Base-by-base conservation (phyloP, 1,140 invertebrate species). In the Diuraphis noxia region DNA sequence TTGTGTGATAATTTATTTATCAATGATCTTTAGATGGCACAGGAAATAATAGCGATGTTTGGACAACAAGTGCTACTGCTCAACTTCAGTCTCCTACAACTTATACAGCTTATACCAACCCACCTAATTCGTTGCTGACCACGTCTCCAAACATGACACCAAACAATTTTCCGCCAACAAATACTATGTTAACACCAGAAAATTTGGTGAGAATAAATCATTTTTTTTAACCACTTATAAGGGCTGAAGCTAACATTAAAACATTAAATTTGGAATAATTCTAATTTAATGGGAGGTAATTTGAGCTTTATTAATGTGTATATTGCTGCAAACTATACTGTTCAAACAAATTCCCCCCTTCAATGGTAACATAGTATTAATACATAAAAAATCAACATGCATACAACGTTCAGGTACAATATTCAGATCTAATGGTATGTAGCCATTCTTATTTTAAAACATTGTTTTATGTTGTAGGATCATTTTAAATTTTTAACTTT, bases 61-160 rank as follows among this genome's bases (percentile, higher is more conserved):
- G 56, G 91, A 77, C 92, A 25, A 49, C 84, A 25, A 82, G n/a
- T 92, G 79, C 85, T 87, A 92, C 91, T 72, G 92, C 81, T 86
- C 88, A 72, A 92, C 41, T 88, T 79, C 52, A 82, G 79, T 88
- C 90, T 41, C 92, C 91, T 40, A 87, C 93, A 46, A 93, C 93
- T 86, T 93, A 93, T 85, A 92, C 93, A 40, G 92, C 93, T 81
- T 92, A 93, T 36, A 86, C 92, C 21, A 92, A 92, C 92, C 92
- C 92, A 91, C 92, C 93, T 79, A 92, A 92, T 56, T 63, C 92
- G 8, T 25, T 92, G 63, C 91, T 92, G 87, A 92, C 79, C 49
- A 92, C 77, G 43, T 87, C 84, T 85, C 85, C 82, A 23, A 84
- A 91, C 30, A 85, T 87, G 46, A 52, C 88, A 23, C 43, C 46